Conservation (phyloP, 2,113 vertebrate species). For the Platichthys flesus region DNA sequence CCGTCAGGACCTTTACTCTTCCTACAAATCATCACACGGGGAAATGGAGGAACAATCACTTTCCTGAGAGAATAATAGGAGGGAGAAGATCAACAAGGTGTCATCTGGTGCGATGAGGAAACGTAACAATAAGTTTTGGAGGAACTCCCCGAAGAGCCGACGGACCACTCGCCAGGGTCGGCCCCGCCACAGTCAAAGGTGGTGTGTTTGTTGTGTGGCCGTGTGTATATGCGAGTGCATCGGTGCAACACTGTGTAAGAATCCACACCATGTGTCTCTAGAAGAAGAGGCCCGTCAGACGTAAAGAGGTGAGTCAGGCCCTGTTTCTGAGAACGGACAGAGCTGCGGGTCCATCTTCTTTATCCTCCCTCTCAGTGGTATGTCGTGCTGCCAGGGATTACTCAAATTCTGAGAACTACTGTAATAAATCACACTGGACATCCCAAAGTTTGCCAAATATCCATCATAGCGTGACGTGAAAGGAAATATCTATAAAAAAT, state of each 20-base stretch:
- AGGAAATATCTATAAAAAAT: neutral
- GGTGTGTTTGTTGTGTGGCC: slow-evolving; percentile 16
- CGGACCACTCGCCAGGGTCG: slow-evolving; percentile 44
- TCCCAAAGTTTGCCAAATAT: neutral
- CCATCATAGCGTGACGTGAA: neutral
- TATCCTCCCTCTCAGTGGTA: neutral
- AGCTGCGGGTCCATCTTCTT: neutral
- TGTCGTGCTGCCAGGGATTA: slow-evolving; percentile 19
- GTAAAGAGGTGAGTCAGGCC: neutral
- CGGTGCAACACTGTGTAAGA: slow-evolving; percentile 19
- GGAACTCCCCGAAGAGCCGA: slow-evolving; percentile 62
- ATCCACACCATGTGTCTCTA: neutral
- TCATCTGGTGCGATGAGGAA: slow-evolving; percentile 73
- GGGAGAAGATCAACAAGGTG: slow-evolving; percentile 73
- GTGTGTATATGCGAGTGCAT: slow-evolving; percentile 2
- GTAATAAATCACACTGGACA: neutral
- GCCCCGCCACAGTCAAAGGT: slow-evolving; percentile 40
- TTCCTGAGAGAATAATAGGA: slow-evolving; percentile 69
- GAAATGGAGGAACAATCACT: slow-evolving; percentile 65
- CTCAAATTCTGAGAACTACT: slow-evolving; percentile 3
- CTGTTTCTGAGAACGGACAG: neutral
- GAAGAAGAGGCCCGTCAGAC: neutral
- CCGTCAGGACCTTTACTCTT: slow-evolving; percentile 56
- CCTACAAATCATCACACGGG: slow-evolving; percentile 59
- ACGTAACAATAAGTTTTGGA: slow-evolving; percentile 72